These are phyloP conservation scores for Dolichoris vasculosae DNA, from an alignment of 1,140 invertebrate species.

Conservation along the genomic window DNA sequence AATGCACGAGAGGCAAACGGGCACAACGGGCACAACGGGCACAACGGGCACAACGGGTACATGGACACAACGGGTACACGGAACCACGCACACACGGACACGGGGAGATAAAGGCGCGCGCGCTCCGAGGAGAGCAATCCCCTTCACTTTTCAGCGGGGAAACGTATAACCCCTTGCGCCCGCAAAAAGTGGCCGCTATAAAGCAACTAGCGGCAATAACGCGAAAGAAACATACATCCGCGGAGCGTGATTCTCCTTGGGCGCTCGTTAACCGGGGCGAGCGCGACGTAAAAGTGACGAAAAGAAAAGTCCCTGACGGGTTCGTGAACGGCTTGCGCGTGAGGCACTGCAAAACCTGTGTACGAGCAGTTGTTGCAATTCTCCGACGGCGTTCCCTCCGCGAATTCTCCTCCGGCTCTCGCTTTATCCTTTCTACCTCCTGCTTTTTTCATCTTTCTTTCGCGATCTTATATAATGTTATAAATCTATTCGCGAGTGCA, in stretches of 20 bases:
- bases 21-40: no score
- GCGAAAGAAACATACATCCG: neutral
- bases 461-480: neutral
- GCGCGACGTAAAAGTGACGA: slow-evolving; percentile 29
- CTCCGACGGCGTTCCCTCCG: neutral
- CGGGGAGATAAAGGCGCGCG: no score
- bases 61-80: no score
- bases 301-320: slow-evolving; percentile 34
- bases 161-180: neutral
- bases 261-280: slow-evolving; percentile 16
- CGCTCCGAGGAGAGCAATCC: neutral
- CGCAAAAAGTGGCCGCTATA: slow-evolving; percentile 15
- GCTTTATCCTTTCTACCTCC: neutral
- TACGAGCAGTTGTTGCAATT: neutral
- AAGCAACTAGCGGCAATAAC: slow-evolving; percentile 12
- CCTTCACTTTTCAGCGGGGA: slow-evolving; percentile 32
- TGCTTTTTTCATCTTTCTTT: neutral
- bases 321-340: neutral
- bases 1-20: no score
- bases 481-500: slow-evolving; percentile 20
- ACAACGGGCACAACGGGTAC: no score
- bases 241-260: neutral
- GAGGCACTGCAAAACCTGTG: slow-evolving; percentile 1
- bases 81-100: no score
- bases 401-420: neutral